Conservation (phyloP, 2,113 vertebrate species). For the Rhinoderma darwinii region DNA sequence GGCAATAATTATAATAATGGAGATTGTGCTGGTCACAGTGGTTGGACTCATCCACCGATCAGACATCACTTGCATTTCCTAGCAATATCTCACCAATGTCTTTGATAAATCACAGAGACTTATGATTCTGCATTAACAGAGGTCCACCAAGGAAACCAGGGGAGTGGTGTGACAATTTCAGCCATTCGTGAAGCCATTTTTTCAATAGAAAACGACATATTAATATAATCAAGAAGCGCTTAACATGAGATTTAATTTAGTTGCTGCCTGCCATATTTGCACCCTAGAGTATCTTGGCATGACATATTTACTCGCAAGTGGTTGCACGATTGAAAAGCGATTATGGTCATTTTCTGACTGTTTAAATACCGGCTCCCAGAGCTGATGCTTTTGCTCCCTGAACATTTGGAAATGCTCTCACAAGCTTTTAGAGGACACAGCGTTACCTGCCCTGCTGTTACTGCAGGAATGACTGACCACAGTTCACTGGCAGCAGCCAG, state of each 20-base stretch:
- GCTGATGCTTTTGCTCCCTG: conserved; percentile 75
- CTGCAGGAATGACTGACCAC: conserved; percentile 71
- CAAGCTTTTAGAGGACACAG: conserved; percentile 73
- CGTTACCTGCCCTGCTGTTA: conserved; percentile 51
- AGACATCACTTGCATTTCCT: too few species aligned
- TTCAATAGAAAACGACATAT: not conserved
- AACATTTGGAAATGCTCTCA: conserved; percentile 71
- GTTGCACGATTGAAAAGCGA: conserved; percentile 75
- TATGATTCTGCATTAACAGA: too few species aligned
- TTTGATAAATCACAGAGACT: too few species aligned
- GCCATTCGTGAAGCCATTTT: not conserved
- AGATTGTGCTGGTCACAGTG: too few species aligned
- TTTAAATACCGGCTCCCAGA: conserved; percentile 75
- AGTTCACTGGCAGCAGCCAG: conserved; percentile 80
- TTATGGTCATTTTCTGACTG: conserved; percentile 75
- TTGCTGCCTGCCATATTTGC: not conserved
- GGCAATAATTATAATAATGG: too few species aligned
- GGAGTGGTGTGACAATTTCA: not conserved
- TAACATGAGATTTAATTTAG: conserved; percentile 1
- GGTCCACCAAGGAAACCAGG: not conserved
- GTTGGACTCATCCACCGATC: too few species aligned
- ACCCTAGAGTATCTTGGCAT: conserved; percentile 63
- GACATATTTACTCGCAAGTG: conserved; percentile 76
- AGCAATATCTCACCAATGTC: too few species aligned
- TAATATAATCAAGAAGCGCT: not conserved